Base-by-base conservation (phyloP, 2,888 invertebrate species). In the Mylabris sibirica region DNA sequence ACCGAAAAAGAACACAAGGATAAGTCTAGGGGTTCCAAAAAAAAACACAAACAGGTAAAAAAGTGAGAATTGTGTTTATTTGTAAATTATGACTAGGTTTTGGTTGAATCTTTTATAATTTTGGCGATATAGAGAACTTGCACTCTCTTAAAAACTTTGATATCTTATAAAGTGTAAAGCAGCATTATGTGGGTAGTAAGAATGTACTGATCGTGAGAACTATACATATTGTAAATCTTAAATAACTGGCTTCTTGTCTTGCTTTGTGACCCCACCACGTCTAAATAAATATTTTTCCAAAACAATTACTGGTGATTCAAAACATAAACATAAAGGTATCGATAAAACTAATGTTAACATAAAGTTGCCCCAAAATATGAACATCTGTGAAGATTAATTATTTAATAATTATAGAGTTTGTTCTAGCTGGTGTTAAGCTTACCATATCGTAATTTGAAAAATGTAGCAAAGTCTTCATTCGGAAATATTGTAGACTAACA, bases 261-360 rank as follows among this genome's bases (percentile, higher is more conserved):
- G 6, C 5, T n/a, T 2, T 14, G 14, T 24, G 0, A 5, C 12
- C 12, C 14, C 14, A 5, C 57, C 57, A 11, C 57, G 14, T n/a
- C 57, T 24, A n/a, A 57, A 57, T 1, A 24, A 24, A 35, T 63
- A 41, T 59, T 71, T 68, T 17, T 73, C 74, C 9, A 74, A 24
- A 12, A 63, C 66, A 1, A 72, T 64, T 61, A 74, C 66, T 14
- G 74, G 74, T 26, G 72, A 72, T 72, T 74, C 74, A n/a, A 22
- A 74, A 73, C 22, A 66, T 17, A 74, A 65, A 53, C 70, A 65
- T 14, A 67, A 66, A 24, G 72, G 17, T 34, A 73, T 26, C 12
- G 71, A 68, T 8, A 70, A 22, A 11, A 61, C 11, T 6, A 68
- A 24, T 0, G 68, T 67, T 14, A 69, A 14, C 22, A 53, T 59